phyloP scores from a whole-genome alignment of 1,140 invertebrate genomes.

The Danaus plexippus region DNA sequence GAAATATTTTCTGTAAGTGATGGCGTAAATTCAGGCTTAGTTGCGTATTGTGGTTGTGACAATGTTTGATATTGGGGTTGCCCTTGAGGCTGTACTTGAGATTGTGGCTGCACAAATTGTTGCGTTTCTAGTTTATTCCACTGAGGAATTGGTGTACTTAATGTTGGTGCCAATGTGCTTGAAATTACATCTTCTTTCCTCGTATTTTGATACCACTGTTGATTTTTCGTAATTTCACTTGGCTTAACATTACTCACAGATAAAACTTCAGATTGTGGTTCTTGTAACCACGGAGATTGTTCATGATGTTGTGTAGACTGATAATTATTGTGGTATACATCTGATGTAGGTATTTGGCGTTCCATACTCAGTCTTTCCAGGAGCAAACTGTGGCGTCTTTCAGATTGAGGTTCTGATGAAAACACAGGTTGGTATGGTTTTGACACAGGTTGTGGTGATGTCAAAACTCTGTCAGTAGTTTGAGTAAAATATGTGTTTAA shows the following conservation, averaged over 20 bases:
- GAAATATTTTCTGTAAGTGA: conserved; percentile 23
- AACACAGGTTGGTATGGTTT: conserved; percentile 47
- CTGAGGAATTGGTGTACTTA: conserved; percentile 22
- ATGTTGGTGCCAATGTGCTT: conserved; percentile 35
- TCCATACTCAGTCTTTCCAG: conserved; percentile 58
- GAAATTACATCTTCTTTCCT: conserved; percentile 39
- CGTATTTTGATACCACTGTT: conserved; percentile 60
- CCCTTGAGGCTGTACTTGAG: conserved; percentile 25
- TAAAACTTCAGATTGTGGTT: conserved; percentile 58
- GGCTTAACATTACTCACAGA: conserved; percentile 62
- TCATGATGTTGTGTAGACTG: conserved; percentile 40
- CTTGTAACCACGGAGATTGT: conserved; percentile 46
- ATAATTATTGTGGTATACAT: conserved; percentile 49
- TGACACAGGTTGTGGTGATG: conserved; percentile 37
- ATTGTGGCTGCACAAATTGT: conserved; percentile 24
- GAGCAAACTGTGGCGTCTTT: conserved; percentile 58
- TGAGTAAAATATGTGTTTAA: conserved; percentile 55
- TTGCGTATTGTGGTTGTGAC: conserved; percentile 20
- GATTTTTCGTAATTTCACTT: conserved; percentile 54
- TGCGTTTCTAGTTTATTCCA: conserved; percentile 23
- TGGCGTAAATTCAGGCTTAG: conserved; percentile 30
- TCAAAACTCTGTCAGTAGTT: conserved; percentile 35
- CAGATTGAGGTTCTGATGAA: conserved; percentile 40
- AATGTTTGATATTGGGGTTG: conserved; percentile 30
- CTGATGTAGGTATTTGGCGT: conserved; percentile 46